Evolutionary conservation across 2,113 vertebrate genomes (phyloP), one percentile per base, ranked within the genome.

Genomic region (Sylvia atricapilla): DNA sequence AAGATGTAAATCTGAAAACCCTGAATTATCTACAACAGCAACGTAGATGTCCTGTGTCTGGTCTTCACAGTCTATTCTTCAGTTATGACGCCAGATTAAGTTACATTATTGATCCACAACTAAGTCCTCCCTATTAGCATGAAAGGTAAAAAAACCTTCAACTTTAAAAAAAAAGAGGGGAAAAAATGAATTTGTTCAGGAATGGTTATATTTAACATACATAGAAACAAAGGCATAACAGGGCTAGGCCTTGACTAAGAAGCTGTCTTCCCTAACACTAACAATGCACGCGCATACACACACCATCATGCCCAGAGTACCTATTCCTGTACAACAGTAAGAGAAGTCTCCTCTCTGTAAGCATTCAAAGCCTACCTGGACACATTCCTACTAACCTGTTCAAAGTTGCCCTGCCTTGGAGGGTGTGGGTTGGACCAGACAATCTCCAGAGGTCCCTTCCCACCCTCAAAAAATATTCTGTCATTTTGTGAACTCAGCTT

Each of bases 131-230:
- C 13, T 22, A 39, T 22, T 19, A 35, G 17, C 27, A 41, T 13
- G 5, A 59, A 31, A 17, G 5, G 2, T 0, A 12, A 27, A 63
- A 62, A 64, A 60, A 10, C 5, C 5, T 5, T 62, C 10, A 41
- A 30, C 43, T 75, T 43, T 0, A 5, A 30, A 63, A 59, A 37
- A 28, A 19, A 37, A 37, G 37, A 4, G 2, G 1, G 0, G 0
- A 10, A 44, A 66, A 53, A 62, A 21, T 11, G 17, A 17, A 60
- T 13, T 15, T 53, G 8, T 50, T 21, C 30, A 39, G 27, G 4
- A 76, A 52, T 1, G 20, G 15, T 20, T 75, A n/a, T 4, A 68
- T 37, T 53, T 44, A 79, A 50, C 8, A 46, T 6, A 10, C 6
- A 25, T 7, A 47, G 31, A 80, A 75, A 64, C 7, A n/a, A 75